These are phyloP conservation scores for Chrysotoxum bicinctum DNA, from an alignment of 2,888 invertebrate genomes.

Conservation along the genomic window DNA sequence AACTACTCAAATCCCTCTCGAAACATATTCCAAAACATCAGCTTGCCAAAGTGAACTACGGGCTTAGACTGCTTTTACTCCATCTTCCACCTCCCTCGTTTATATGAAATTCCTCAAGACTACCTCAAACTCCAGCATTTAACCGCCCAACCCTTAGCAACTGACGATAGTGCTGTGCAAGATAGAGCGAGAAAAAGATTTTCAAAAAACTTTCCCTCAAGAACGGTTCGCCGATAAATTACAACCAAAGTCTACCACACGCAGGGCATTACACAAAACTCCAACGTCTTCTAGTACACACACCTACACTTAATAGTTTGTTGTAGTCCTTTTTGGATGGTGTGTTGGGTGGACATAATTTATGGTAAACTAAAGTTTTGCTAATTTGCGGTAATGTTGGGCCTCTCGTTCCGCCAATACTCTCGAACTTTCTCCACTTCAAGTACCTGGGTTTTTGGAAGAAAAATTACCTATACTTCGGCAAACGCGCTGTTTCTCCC, in stretches of 20 bases:
- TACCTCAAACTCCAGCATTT: background rate
- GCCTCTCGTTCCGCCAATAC: constrained; percentile 47
- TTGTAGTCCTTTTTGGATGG: constrained; percentile 45
- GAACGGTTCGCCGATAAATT: constrained; percentile 69
- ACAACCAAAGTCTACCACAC: constrained; percentile 68
- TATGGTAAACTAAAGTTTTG: constrained; percentile 79
- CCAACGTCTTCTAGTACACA: constrained; percentile 25
- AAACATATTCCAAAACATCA: constrained; percentile 52
- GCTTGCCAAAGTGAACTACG: constrained; percentile 55
- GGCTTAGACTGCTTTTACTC: constrained; percentile 16
- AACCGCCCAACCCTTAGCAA: background rate
- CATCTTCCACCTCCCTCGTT: background rate
- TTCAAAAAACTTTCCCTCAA: constrained; percentile 64
- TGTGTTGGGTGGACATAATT: constrained; percentile 72
- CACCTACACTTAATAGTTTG: background rate
- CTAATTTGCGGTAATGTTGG: constrained; percentile 81
- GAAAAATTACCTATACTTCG: constrained; percentile 37
- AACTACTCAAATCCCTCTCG: constrained; percentile 10
- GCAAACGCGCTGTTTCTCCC: constrained; percentile 15
- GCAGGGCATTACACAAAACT: constrained; percentile 67
- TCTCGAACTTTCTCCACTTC: constrained; percentile 3
- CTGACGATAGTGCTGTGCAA: constrained; percentile 30
- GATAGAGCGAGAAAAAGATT: background rate
- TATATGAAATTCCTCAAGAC: constrained; percentile 13
- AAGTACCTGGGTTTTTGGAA: constrained; percentile 16